Evolutionary conservation across 2,888 invertebrate species (phyloP), one percentile per base, ranked within the genome.

Genomic region (Sarcophaga rosellei): DNA sequence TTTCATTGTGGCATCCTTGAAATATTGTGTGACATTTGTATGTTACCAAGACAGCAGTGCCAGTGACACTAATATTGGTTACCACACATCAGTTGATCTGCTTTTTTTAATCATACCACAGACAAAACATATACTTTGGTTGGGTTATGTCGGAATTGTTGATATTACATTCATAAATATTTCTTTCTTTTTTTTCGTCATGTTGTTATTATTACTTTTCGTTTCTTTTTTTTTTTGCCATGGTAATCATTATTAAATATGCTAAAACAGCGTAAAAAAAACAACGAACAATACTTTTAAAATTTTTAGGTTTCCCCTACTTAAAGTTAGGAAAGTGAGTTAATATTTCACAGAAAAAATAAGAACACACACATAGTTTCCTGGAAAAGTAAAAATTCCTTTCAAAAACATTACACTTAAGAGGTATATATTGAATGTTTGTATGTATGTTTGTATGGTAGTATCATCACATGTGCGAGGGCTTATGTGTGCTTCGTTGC

Each of bases 241-340:
- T 81, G 72, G 66, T 59, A 47, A 72, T 82, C 25, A 66, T 66
- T 61, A 45, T 82, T 66, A 66, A 81, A 85, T 77, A 69, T 81
- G 59, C 62, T 21, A 74, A 63, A 65, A 63, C 57, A 74, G 69
- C 73, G 68, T 73, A 77, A 77, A 69, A 69, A 85, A 44, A 8
- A 35, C 10, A 35, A 2, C 35, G 8, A 35, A 35, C 35, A 35
- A 45, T 75, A 68, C 62, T 69, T 68, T 23, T 72, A 12, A 4
- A 53, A 45, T 21, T 45, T 47, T 68, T 68, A 8, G 68, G 25
- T 57, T 57, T 25, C 57, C 23, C 11, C 17, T 53, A 53, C 53
- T 15, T 15, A 53, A 53, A 53, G 17, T 53, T 35, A 8, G 35
- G 35, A 2, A 35, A 35, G 35, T 10, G 35, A 35, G 35, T 35